These are phyloP conservation scores for Bombus superbus DNA, from an alignment of 1,140 invertebrate genomes.

Conservation along the genomic window DNA sequence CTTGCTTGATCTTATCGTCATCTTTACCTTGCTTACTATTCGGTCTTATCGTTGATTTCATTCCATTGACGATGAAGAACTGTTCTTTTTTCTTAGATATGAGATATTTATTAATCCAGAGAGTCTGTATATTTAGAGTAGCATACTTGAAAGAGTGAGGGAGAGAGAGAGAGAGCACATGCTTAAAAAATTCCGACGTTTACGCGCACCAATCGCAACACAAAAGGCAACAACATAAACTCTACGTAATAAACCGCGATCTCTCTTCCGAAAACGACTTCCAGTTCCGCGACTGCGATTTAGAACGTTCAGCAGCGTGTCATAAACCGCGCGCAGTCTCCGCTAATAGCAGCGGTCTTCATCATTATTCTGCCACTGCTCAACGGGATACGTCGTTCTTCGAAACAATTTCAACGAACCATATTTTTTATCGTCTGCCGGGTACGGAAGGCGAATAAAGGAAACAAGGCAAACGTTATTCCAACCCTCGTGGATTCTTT, in stretches of 20 bases:
- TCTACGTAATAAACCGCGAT: conserved; percentile 5
- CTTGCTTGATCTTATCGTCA: no score
- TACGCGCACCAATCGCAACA: background rate
- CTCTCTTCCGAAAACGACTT: background rate
- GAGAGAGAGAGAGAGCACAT: no score
- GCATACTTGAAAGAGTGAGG: no score
- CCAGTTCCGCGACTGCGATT: background rate
- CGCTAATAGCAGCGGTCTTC: background rate
- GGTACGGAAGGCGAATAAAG: background rate
- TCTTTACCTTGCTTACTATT: no score
- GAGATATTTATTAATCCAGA: no score
- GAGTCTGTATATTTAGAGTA: no score
- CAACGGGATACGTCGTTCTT: background rate
- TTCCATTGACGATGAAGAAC: no score
- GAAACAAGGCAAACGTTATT: background rate
- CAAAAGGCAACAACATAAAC: background rate
- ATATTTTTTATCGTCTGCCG: conserved; percentile 2
- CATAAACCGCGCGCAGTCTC: background rate
- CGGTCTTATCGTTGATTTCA: no score
- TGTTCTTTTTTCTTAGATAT: no score
- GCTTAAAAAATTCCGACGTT: background rate
- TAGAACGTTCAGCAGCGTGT: background rate
- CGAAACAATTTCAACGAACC: conserved; percentile 1
- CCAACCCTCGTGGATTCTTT: background rate
- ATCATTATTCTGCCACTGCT: background rate